Conservation (phyloP, 2,888 invertebrate species). For the Camptogramma bilineatum region DNA sequence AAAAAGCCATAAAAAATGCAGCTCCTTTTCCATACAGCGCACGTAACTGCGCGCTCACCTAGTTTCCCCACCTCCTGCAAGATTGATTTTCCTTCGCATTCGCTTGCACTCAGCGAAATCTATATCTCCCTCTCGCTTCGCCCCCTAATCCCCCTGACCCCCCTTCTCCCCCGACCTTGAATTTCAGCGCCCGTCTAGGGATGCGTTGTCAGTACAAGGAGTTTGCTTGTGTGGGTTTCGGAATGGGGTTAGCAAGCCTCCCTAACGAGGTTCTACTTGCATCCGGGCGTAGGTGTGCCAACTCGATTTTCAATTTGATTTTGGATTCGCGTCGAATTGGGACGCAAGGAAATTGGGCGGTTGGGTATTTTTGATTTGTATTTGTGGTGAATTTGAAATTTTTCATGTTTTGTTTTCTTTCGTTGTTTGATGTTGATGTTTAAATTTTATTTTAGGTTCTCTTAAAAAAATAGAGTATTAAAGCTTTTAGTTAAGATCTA, state of each 20-base stretch:
- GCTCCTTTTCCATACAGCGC: conserved; percentile 49
- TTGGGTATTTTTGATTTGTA: conserved; percentile 40
- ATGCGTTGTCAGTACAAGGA: conserved; percentile 64
- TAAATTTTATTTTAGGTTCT: neutral
- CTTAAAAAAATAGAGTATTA: no score
- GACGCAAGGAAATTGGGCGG: conserved; percentile 50
- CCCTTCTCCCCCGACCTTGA: conserved; percentile 78
- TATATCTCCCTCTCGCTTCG: conserved; percentile 60
- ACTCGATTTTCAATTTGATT: conserved; percentile 75
- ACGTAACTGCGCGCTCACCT: conserved; percentile 74
- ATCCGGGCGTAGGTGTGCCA: conserved; percentile 70
- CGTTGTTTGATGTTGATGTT: neutral
- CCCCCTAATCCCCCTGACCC: conserved; percentile 2
- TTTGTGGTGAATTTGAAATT: conserved; percentile 19
- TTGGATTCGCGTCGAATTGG: conserved; percentile 60
- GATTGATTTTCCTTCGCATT: conserved; percentile 84
- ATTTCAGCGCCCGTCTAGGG: conserved; percentile 68
- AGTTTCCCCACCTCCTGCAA: conserved; percentile 81
- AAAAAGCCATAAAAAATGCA: conserved; percentile 49
- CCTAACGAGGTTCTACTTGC: conserved; percentile 79
- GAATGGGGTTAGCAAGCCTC: conserved; percentile 76
- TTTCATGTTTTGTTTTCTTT: neutral
- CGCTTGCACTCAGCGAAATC: conserved; percentile 79
- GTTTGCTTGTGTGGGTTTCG: conserved; percentile 45
- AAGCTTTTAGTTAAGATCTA: no score